phyloP scores from a whole-genome alignment of 2,888 invertebrate species.

The Sarcophaga carnaria region DNA sequence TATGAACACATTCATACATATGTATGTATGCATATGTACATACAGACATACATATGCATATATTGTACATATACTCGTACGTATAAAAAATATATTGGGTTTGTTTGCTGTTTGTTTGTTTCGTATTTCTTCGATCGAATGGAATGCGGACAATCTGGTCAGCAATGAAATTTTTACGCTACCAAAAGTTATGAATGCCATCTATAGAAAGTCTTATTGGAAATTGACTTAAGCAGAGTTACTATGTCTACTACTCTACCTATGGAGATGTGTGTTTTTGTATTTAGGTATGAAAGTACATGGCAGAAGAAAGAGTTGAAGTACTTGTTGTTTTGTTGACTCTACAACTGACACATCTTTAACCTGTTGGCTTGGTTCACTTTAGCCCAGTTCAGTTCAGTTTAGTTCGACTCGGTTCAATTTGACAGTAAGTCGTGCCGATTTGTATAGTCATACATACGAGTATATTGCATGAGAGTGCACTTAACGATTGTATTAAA shows the following conservation, averaged over 20 bases:
- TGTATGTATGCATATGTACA: not conserved
- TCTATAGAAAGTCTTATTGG: conserved; percentile 70
- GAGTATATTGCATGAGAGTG: not conserved
- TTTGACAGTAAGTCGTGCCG: conserved; percentile 29
- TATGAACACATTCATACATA: conserved; percentile 4
- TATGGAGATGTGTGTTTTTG: not conserved
- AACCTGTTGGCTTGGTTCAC: conserved; percentile 42
- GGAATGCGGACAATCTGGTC: conserved; percentile 80
- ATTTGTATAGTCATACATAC: not conserved
- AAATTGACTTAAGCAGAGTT: conserved; percentile 52
- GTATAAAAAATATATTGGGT: not conserved
- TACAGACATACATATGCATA: conserved; percentile 30
- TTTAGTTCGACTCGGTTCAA: not conserved
- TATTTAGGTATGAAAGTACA: conserved; percentile 3
- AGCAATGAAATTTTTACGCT: conserved; percentile 77
- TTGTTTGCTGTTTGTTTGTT: conserved; percentile 46
- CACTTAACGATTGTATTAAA: conserved; percentile 17
- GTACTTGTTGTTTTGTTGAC: conserved; percentile 30
- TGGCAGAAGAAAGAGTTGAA: not conserved
- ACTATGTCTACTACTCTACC: conserved; percentile 1
- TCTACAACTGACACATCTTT: conserved; percentile 40
- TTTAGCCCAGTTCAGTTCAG: not conserved
- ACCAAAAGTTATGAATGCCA: conserved; percentile 73
- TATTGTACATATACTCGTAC: conserved; percentile 1
- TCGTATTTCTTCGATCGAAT: conserved; percentile 73